These are phyloP conservation scores for Pyrrhura leucotis DNA, from an alignment of 2,797 vertebrate species.

Conservation along the genomic window DNA sequence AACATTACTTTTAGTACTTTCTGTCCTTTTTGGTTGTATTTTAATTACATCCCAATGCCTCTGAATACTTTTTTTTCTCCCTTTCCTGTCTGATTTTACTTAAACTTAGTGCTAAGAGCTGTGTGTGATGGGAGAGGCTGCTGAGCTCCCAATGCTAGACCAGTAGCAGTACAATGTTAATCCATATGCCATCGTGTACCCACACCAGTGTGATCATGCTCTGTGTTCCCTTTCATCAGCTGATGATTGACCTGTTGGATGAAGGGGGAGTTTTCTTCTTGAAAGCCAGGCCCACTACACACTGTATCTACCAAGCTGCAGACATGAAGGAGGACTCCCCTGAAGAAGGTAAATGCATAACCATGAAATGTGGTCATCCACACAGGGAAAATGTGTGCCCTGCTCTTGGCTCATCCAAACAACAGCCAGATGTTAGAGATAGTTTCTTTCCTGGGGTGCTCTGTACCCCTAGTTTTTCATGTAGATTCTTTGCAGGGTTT, in stretches of 20 bases:
- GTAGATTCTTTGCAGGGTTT: background rate
- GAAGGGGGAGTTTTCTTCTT: slow-evolving; percentile 80
- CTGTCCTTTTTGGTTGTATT: background rate
- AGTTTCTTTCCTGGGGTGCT: background rate
- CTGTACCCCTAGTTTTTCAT: background rate
- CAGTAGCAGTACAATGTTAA: rapidly evolving
- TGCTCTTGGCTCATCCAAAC: background rate
- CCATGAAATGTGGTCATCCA: background rate
- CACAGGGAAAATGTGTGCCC: background rate
- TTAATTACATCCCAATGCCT: background rate
- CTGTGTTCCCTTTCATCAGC: slow-evolving; percentile 67
- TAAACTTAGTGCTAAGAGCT: background rate
- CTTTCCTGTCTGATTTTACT: background rate
- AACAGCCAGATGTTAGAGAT: background rate
- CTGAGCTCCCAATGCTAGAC: background rate
- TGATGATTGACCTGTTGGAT: slow-evolving; percentile 84
- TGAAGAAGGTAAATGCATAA: slow-evolving; percentile 16
- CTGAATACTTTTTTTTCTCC: background rate
- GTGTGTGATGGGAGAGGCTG: background rate
- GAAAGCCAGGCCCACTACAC: slow-evolving; percentile 70
- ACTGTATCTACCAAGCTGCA: slow-evolving; percentile 56
- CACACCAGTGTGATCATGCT: background rate
- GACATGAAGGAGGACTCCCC: background rate
- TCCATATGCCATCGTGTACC: rapidly evolving
- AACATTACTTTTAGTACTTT: background rate